Percentiles rank a stretch among this genome's conserved stretches.
phyloP scores from a whole-genome alignment of 2,888 invertebrate species.

The Leptopterna dolabrata region DNA sequence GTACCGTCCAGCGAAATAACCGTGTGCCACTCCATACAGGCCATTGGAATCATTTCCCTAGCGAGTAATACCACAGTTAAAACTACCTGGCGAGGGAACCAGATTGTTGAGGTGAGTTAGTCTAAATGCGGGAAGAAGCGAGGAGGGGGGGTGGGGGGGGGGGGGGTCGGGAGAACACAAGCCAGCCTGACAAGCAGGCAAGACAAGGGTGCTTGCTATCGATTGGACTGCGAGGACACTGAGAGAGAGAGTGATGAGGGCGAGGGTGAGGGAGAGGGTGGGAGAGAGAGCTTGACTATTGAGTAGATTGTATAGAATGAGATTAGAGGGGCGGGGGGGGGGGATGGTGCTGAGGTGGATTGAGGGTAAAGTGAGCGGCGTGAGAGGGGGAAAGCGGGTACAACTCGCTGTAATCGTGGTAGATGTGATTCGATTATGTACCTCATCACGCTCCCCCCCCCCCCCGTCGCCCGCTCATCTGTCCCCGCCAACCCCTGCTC shows the following conservation, averaged over 20 bases:
- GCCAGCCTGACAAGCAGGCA: constrained; percentile 2
- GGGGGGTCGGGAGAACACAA: neutral
- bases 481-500: neutral
- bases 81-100: too few species aligned
- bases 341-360: neutral
- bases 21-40: too few species aligned
- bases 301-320: constrained; percentile 58
- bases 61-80: too few species aligned
- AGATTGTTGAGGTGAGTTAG: neutral
- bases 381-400: neutral
- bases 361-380: constrained; percentile 13
- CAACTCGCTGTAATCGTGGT: constrained; percentile 52
- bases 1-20: too few species aligned
- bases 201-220: neutral
- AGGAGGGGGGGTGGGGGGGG: neutral
- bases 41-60: too few species aligned
- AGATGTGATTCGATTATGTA: constrained; percentile 55
- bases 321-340: constrained; percentile 49
- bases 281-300: constrained; percentile 45
- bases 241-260: neutral
- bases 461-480: neutral
- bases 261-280: neutral
- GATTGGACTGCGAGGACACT: neutral
- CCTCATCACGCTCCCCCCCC: constrained; percentile 51
- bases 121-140: neutral